These are phyloP conservation scores for Sardinella longiceps DNA, from an alignment of 2,797 vertebrate species.

Conservation along the genomic window DNA sequence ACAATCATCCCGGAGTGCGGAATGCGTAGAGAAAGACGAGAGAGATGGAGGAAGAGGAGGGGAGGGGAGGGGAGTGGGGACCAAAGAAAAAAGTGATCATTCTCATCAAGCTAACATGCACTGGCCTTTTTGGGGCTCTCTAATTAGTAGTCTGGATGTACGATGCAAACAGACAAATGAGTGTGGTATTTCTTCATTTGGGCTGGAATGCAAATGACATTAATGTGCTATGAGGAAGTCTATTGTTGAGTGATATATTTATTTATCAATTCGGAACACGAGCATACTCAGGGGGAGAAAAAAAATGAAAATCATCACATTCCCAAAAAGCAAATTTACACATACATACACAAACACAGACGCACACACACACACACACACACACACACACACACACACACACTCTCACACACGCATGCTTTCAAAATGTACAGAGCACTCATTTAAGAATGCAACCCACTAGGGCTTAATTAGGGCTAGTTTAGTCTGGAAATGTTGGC, in stretches of 20 bases:
- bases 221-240: constrained; percentile 1
- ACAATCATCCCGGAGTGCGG: not conserved
- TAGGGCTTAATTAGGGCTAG: constrained; percentile 28
- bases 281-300: not conserved
- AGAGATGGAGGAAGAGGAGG: not conserved
- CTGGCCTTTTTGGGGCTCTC: not conserved
- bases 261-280: not conserved
- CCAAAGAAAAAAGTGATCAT: not conserved
- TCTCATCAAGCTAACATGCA: constrained; percentile 5
- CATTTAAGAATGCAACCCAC: not conserved
- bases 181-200: constrained; percentile 19
- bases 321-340: not conserved
- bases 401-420: not conserved
- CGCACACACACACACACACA: no score
- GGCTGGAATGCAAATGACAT: constrained; percentile 16
- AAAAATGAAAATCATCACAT: not conserved
- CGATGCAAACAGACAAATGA: not conserved
- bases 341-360: no score
- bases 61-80: not conserved
- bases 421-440: constrained; percentile 6
- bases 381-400: no score
- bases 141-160: not conserved
- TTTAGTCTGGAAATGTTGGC: constrained; percentile 17
- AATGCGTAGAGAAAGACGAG: not conserved
- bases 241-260: not conserved